phyloP scores from a whole-genome alignment of 2,888 invertebrate genomes.

The Sepioteuthis lessoniana region DNA sequence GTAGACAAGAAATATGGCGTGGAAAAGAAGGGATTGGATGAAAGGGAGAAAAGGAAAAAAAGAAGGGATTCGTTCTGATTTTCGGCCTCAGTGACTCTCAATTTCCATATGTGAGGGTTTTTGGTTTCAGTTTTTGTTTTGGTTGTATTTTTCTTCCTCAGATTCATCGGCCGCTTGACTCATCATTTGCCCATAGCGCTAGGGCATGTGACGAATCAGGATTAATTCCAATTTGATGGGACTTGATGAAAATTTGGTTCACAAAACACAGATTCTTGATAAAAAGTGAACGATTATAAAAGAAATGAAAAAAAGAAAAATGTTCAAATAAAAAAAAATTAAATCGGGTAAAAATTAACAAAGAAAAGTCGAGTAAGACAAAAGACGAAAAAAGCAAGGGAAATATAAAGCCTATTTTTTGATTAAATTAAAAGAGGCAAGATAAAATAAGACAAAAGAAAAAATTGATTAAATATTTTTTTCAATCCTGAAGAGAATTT shows the following conservation, averaged over 20 bases:
- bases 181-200: neutral
- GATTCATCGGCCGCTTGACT: neutral
- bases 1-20: neutral
- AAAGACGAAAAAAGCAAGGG: neutral
- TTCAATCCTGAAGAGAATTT: no score
- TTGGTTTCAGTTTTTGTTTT: no score
- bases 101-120: neutral
- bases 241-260: conserved; percentile 2
- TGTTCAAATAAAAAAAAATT: neutral
- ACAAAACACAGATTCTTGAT: neutral
- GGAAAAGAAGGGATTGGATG: neutral
- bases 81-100: neutral
- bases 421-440: neutral
- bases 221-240: conserved; percentile 33
- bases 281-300: neutral
- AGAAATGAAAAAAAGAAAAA: no score
- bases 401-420: neutral
- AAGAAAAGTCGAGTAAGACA: neutral
- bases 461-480: no score
- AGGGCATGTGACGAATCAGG: neutral
- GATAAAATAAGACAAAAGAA: neutral
- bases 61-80: neutral
- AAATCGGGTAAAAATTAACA: neutral
- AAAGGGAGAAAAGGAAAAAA: neutral
- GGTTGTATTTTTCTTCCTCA: neutral